Evolutionary conservation across 2,888 invertebrate genomes (phyloP), one percentile per base, ranked within the genome.

Genomic region (Athalia rosae): DNA sequence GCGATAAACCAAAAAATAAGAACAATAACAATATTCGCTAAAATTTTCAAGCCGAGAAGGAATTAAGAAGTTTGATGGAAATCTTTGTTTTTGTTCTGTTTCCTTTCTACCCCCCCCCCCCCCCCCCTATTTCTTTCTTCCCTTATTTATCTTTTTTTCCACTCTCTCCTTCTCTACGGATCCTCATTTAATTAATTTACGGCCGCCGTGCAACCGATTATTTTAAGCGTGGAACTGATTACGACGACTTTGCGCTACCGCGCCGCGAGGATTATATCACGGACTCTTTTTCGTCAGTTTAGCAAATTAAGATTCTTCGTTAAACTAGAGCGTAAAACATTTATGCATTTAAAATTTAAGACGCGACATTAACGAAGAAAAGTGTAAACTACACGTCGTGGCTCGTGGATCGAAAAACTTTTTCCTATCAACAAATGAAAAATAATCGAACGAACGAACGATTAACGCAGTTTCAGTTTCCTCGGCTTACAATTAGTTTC

Each of bases 61-160:
- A 71, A 58, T 71, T 58, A 71, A n/a, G 13, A 71, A 71, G n/a
- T 71, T 71, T 13, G 71, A 58, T 71, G 58, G 45, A 71, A 71
- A 43, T 71, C 41, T 71, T 71, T 50, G 4, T 67, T 67, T 41
- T 67, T 45, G 50, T 28, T 28, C 45, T 8, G 53, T 28, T 28
- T 28, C 28, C 28, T 28, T 28, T 28, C 28, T 28, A n/a, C n/a
- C n/a, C n/a, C n/a, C n/a, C 28, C 2, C 28, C 28, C 28, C 28
- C n/a, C 28, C 2, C 28, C 28, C 28, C 28, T 28, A 28, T 53
- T 7, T 4, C 53, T 53, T 7, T 7, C 53, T 7, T 53, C n/a
- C n/a, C 53, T 50, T 53, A 4, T 7, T 4, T 11, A 4, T 9
- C 7, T 7, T n/a, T 9, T 53, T 53, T 53, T n/a, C 53, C n/a